Percentiles rank a stretch among this genome's conserved stretches.
Evolutionary conservation across 2,797 vertebrate species (phyloP).

Genomic region (Pagetopsis macropterus): DNA sequence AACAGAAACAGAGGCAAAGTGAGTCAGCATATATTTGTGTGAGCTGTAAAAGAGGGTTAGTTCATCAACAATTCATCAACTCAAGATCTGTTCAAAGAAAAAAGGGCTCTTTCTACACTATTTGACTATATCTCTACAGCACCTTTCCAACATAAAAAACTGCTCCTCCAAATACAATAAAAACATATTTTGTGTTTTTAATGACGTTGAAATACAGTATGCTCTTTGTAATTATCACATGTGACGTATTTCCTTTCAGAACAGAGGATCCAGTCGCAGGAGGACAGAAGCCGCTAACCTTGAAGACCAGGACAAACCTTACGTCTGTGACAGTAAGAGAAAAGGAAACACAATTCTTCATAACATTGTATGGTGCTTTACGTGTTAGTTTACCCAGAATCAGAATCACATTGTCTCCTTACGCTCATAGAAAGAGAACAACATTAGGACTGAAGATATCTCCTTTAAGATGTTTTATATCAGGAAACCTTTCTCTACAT

Average conservation of each 20-base stretch:
- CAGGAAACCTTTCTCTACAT: conserved; percentile 6
- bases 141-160: background rate
- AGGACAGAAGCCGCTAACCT: conserved; percentile 88
- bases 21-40: conserved; percentile 59
- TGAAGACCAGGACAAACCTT: conserved; percentile 97
- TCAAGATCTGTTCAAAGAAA: background rate
- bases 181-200: background rate
- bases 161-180: background rate
- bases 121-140: background rate
- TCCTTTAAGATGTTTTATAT: background rate
- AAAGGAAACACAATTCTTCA: background rate
- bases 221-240: background rate
- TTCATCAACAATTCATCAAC: background rate
- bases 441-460: background rate
- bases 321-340: conserved; percentile 98
- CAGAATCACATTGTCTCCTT: background rate
- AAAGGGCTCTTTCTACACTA: background rate
- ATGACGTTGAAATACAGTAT: background rate
- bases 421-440: background rate
- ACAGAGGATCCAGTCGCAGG: conserved; percentile 91
- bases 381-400: background rate
- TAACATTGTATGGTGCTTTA: background rate
- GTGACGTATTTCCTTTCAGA: conserved; percentile 77
- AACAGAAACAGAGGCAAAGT: conserved; percentile 95
- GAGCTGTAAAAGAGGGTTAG: background rate